Evolutionary conservation across 2,888 invertebrate species (phyloP), one percentile per base, ranked within the genome.

Genomic region (Drosophila paramelanica): DNA sequence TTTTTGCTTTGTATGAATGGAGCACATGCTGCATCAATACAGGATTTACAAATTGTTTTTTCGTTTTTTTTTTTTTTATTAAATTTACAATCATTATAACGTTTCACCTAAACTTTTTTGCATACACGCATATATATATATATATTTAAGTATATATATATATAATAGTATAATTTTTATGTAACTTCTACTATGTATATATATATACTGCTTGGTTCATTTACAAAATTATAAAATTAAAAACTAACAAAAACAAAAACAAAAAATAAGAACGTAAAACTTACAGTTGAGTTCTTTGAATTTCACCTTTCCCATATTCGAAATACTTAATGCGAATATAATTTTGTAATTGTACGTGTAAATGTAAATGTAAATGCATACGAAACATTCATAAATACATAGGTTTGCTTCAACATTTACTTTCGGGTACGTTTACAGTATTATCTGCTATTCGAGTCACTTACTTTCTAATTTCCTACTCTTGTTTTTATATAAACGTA

Each of bases 291-390:
- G 83, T 81, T 88, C 75, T 73, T 89, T 75, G 73, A 78, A 78
- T 76, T 85, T 77, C 81, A 77, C 82, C 88, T 84, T 86, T 84
- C 76, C 89, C 87, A 84, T 88, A 87, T 86, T 84, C 79, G 73
- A 85, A 87, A 85, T 89, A 81, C 73, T 83, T 89, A 80, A 60
- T 55, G 68, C 65, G 56, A 73, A 80, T 83, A 67, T 77, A 36
- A 36, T 36, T 36, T 36, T 36, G 13, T 13, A 65, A 45, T 66
- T 61, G 7, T 59, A 57, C 57, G 52, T 61, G 20, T 68, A 62
- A 58, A 45, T 64, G 51, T 53, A 58, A 52, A 52, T 67, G 51
- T 58, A 45, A 58, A 49, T 55, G 62, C 77, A 53, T 69, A 56
- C 70, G 67, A 31, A 31, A 65, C 58, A 73, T 60, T 56, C 62